Evolutionary conservation across 2,113 vertebrate species (phyloP).

Genomic region (Peucedramus taeniatus): DNA sequence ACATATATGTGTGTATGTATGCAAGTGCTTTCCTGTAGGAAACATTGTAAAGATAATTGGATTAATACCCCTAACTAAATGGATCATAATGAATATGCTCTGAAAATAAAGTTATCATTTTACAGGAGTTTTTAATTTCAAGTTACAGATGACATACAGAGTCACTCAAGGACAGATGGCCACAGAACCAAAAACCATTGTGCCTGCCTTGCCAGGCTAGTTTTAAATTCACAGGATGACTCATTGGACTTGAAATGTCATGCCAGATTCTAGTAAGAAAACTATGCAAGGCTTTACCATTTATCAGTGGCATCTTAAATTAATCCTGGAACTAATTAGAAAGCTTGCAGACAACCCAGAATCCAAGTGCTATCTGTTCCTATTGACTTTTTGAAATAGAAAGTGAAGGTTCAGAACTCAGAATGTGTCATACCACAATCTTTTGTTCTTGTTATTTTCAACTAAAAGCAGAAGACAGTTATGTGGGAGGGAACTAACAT

Average conservation of each 20-base stretch:
- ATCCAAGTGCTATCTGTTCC: neutral
- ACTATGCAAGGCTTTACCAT: neutral
- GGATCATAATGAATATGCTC: neutral
- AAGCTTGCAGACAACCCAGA: neutral
- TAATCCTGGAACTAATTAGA: slow-evolving; percentile 41
- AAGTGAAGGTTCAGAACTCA: neutral
- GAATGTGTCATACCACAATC: neutral
- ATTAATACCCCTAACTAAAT: neutral
- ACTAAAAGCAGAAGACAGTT: neutral
- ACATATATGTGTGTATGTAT: fast-evolving
- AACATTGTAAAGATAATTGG: neutral
- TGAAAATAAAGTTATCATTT: neutral
- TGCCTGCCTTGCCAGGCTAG: neutral
- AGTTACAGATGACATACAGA: neutral
- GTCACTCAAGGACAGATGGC: neutral
- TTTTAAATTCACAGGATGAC: neutral
- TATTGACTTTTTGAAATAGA: slow-evolving; percentile 11
- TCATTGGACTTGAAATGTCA: slow-evolving; percentile 37
- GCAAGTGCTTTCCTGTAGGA: neutral
- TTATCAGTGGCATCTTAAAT: slow-evolving; percentile 39
- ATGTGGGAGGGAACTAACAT: neutral
- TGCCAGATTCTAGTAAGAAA: neutral
- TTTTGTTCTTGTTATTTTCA: neutral
- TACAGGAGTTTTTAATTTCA: neutral
- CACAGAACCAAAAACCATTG: neutral